phyloP scores from a whole-genome alignment of 1,140 invertebrate genomes.

The Ectropis grisescens region DNA sequence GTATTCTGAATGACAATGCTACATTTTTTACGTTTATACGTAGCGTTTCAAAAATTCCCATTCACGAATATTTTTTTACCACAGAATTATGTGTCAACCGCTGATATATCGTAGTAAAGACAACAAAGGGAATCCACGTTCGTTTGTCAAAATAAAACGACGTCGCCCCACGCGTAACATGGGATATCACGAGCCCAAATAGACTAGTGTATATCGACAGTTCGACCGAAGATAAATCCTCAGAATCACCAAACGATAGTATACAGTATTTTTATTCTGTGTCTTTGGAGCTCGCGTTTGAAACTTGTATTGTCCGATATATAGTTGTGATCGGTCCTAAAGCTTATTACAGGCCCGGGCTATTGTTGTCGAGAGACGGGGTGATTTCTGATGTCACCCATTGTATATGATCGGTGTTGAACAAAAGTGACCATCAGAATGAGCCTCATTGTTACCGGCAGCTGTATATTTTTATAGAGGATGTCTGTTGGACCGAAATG shows the following conservation, averaged over 20 bases:
- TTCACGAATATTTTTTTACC: slow-evolving; percentile 3
- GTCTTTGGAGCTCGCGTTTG: slow-evolving; percentile 3
- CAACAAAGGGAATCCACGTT: slow-evolving; percentile 46
- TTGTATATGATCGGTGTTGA: slow-evolving; percentile 39
- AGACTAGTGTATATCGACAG: slow-evolving; percentile 3
- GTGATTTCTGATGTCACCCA: slow-evolving; percentile 45
- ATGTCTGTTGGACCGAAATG: slow-evolving; percentile 35
- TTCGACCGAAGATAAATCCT: slow-evolving; percentile 5
- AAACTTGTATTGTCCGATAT: slow-evolving; percentile 29
- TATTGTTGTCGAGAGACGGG: slow-evolving; percentile 43
- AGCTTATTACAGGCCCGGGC: slow-evolving; percentile 40
- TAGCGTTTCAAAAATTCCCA: not conserved
- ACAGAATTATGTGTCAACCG: slow-evolving; percentile 25
- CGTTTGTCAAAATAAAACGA: slow-evolving; percentile 60
- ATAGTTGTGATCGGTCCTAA: slow-evolving; percentile 28
- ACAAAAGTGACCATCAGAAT: slow-evolving; percentile 60
- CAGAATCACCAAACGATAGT: slow-evolving; percentile 8
- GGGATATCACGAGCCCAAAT: slow-evolving; percentile 7
- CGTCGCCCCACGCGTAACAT: slow-evolving; percentile 44
- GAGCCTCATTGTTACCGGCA: slow-evolving; percentile 39
- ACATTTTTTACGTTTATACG: no score
- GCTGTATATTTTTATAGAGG: slow-evolving; percentile 55
- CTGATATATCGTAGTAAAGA: slow-evolving; percentile 49
- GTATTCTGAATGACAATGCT: no score
- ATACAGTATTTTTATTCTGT: slow-evolving; percentile 17